phyloP scores from a whole-genome alignment of 1,140 invertebrate genomes.

The Plodia interpunctella region DNA sequence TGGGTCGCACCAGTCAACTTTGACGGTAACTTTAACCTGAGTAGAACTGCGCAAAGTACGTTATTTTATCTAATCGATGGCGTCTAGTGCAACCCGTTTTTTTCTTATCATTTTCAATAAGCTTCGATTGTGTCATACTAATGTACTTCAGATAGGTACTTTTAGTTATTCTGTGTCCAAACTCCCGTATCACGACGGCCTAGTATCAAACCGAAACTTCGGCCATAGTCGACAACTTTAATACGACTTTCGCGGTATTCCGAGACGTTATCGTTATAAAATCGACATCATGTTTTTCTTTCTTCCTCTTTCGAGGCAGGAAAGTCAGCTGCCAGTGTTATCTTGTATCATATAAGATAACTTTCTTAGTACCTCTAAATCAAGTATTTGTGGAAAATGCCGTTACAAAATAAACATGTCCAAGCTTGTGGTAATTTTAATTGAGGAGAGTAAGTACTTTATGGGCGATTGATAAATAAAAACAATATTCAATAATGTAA shows the following conservation, averaged over 20 bases:
- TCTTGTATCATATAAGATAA: constrained; percentile 16
- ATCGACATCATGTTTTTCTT: constrained; percentile 35
- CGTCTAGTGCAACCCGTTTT: too few relatives aligned
- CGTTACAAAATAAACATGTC: not conserved
- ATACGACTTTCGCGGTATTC: constrained; percentile 45
- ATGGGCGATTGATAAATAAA: too few relatives aligned
- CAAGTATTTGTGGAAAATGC: not conserved
- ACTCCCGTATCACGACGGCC: constrained; percentile 39
- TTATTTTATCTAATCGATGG: too few relatives aligned
- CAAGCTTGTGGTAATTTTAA: not conserved
- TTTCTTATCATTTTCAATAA: too few relatives aligned
- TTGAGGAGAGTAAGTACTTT: too few relatives aligned
- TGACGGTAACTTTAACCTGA: too few relatives aligned
- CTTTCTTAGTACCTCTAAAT: not conserved
- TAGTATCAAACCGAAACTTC: constrained; percentile 37
- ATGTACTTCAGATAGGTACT: too few relatives aligned
- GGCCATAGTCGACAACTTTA: constrained; percentile 39
- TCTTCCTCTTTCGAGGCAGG: constrained; percentile 12
- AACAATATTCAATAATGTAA: too few relatives aligned
- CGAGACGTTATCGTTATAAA: constrained; percentile 45
- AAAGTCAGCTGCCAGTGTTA: constrained; percentile 12
- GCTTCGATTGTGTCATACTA: too few relatives aligned
- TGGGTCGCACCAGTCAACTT: too few relatives aligned
- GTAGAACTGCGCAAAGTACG: too few relatives aligned
- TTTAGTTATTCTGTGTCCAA: constrained; percentile 5